Base-by-base conservation (phyloP, 2,888 invertebrate species). In the Aproaerema taeniolella region DNA sequence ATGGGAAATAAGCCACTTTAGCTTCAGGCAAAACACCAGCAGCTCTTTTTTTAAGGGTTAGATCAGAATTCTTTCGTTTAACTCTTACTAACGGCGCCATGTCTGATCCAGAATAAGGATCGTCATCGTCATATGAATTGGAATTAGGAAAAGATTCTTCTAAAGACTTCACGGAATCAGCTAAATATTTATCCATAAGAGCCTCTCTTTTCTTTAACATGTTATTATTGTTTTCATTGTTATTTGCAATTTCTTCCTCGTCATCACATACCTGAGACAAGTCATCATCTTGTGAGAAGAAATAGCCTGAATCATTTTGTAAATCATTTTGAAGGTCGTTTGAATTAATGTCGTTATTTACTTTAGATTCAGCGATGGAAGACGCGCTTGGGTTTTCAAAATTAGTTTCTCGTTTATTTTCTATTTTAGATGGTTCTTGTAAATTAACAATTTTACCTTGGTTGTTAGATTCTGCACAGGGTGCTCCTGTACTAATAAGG, bases 131-230 rank as follows among this genome's bases (percentile, higher is more conserved):
- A 40, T 69, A 67, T 3, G 63, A 48, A 32, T 69, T 62, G 8
- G 61, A 54, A 47, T 70, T 73, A 1, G 83, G 78, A 53, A 86
- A 86, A 5, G 86, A 86, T 36, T 86, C 83, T 46, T 80, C 78
- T 39, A 86, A 51, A n/a, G 74, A 75, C 50, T 72, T 75, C 1
- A 80, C 49, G n/a, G 75, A 63, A 40, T 76, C 63, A 10, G 71
- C 58, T 38, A 65, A 48, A 34, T 75, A 70, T 46, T 29, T 29
- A 4, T 29, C 29, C 2, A 5, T 6, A 5, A 25, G 11, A 15
- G 10, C 26, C 9, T 35, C 35, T 16, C 35, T 25, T 28, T 35
- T 34, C 5, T 20, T 26, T 7, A 35, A 16, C 12, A 6, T 28
- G 4, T 35, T 35, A 5, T 14, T 25, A 16, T 28, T 35, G 4